Evolutionary conservation across 2,113 vertebrate species (phyloP).

Genomic region (Pseudorectes ferrugineus): DNA sequence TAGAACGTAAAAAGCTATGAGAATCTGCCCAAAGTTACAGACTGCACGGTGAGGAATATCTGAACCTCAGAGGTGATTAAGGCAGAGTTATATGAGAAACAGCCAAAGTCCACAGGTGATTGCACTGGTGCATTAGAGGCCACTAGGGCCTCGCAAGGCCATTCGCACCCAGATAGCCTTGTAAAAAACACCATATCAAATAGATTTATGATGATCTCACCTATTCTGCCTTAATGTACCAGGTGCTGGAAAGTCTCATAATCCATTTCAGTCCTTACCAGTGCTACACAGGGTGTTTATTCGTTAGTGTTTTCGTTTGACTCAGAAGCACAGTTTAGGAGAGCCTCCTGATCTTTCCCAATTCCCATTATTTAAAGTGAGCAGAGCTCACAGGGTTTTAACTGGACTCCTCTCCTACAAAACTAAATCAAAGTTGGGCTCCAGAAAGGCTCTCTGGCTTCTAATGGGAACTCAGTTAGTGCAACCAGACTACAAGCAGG

Average conservation of each 20-base stretch:
- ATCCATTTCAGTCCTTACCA: accelerated
- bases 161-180: neutral
- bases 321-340: neutral
- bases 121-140: neutral
- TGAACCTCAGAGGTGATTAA: neutral
- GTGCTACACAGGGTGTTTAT: neutral
- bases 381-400: neutral
- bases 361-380: neutral
- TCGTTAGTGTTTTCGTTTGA: neutral
- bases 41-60: neutral
- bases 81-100: neutral
- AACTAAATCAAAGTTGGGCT: neutral
- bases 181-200: neutral
- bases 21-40: neutral
- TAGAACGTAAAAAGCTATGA: neutral
- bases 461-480: neutral
- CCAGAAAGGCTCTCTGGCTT: neutral
- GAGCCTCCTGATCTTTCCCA: neutral
- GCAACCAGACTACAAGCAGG: neutral
- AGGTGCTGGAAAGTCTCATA: neutral
- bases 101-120: neutral
- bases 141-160: neutral
- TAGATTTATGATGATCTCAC: neutral
- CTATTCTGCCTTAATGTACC: neutral
- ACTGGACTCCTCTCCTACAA: accelerated